Base-by-base conservation (phyloP, 2,113 vertebrate species). In the Prunella himalayana region DNA sequence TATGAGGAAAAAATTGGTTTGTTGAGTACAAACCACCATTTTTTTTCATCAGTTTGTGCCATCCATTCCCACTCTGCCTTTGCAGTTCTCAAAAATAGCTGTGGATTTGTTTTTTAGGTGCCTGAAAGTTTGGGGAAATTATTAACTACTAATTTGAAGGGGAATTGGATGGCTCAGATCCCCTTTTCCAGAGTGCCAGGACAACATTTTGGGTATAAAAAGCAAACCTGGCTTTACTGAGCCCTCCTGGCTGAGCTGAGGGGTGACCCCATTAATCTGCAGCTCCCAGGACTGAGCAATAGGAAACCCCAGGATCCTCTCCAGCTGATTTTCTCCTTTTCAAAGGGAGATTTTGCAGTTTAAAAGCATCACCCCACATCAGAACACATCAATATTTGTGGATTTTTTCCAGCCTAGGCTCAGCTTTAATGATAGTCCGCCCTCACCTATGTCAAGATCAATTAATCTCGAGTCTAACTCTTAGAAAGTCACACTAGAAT, bases 391-490 rank as follows among this genome's bases (percentile, higher is more conserved):
- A 71, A 65, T 72, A 77, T 75, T 31, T 2, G 44, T 57, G 77
- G 44, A 23, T n/a, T 82, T 72, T 24, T 60, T 57, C 56, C 72
- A 78, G 72, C 47, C 39, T 86, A 22, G 68, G 59, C 35, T 90
- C 31, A 25, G 41, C 30, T 92, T 95, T 87, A 78, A 84, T 71
- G 47, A n/a, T 15, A 27, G 17, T 75, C 27, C 75, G 18, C 51
- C 61, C 81, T 92, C 84, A 82, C 6, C 49, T 65, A 28, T 85
- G 89, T 57, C 70, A 57, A 76, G 65, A 80, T 80, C 83, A 64
- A 79, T 92, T 85, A 76, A 89, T 85, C 84, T 79, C 21, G 11
- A 76, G 45, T 56, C 49, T 76, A 84, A 69, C 76, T 71, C 42
- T 79, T 41, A 79, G 53, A 13, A 56, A 41, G 61, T 86, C 80